Evolutionary conservation across 2,797 vertebrate species (phyloP), one percentile per base, ranked within the genome.

Genomic region (Acanthis flammea): DNA sequence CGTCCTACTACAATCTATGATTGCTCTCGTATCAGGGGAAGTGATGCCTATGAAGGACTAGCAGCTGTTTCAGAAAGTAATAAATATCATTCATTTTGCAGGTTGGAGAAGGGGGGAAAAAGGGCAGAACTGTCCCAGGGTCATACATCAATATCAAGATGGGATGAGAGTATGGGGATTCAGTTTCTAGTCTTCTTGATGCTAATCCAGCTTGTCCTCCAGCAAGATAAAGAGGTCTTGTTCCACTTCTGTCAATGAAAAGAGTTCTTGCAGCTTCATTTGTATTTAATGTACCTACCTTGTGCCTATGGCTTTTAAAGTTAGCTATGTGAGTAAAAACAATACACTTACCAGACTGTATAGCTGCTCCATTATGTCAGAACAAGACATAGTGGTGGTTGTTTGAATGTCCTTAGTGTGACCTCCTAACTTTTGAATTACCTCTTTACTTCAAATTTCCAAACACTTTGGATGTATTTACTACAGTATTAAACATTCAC

Each of bases 381-480:
- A 55, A 23, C n/a, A 86, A 86, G 82, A 73, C 70, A 60, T 3
- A 70, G 54, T 27, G 35, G 33, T 60, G 31, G 17, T 58, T 80
- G 50, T n/a, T 86, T 88, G 54, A 78, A 24, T 53, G 60, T 91
- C 73, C 42, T 22, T 44, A 71, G 44, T 62, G 37, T 81, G 66
- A 95, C 85, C 58, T 91, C 58, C 60, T 80, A 58, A 77, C 57
- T 91, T 92, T 30, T 72, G 42, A 53, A 91, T 95, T 94, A 90
- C 72, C 70, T 88, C 47, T 57, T 91, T 54, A 75, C 45, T 88
- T 90, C 19, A 37, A 21, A 81, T 81, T 91, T 95, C 79, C 41
- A 72, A 83, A 92, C 66, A 62, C 28, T 86, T 71, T 28, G 28
- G 54, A 42, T 61, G 3, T 95, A 92, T 92, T 95, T 92, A 78